Evolutionary conservation across 1,140 invertebrate species (phyloP).

Genomic region (Sogatella furcifera): DNA sequence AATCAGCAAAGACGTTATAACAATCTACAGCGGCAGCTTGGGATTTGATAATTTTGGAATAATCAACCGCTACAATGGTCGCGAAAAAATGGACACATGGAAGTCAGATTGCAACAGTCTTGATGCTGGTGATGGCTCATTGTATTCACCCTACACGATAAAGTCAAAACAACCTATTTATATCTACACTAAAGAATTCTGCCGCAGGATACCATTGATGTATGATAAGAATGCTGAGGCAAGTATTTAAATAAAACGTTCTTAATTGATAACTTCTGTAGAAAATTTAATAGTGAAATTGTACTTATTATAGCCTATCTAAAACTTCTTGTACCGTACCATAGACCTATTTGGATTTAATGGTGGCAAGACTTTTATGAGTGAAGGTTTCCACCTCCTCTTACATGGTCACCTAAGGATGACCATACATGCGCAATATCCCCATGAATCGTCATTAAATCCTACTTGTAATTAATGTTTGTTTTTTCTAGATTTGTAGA

Average conservation of each 20-base stretch:
- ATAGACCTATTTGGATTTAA: no score
- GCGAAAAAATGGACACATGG: background rate
- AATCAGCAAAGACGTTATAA: background rate
- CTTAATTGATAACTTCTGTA: no score
- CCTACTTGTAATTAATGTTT: no score
- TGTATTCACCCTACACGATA: background rate
- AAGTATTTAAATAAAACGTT: background rate
- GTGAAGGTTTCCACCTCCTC: no score
- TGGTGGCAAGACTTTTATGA: no score
- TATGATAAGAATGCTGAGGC: background rate
- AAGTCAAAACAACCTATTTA: background rate
- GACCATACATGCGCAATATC: no score
- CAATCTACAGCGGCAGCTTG: background rate
- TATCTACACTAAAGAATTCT: background rate
- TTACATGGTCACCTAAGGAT: no score
- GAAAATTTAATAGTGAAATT: no score
- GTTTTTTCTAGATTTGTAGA: no score
- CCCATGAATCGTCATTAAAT: no score
- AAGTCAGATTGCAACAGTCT: background rate
- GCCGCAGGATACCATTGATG: background rate
- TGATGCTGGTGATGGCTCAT: background rate
- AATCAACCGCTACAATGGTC: background rate
- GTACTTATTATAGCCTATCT: no score
- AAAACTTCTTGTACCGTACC: no score
- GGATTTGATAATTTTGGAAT: background rate